phyloP scores from a whole-genome alignment of 2,113 vertebrate species.

The Panthera uncia region DNA sequence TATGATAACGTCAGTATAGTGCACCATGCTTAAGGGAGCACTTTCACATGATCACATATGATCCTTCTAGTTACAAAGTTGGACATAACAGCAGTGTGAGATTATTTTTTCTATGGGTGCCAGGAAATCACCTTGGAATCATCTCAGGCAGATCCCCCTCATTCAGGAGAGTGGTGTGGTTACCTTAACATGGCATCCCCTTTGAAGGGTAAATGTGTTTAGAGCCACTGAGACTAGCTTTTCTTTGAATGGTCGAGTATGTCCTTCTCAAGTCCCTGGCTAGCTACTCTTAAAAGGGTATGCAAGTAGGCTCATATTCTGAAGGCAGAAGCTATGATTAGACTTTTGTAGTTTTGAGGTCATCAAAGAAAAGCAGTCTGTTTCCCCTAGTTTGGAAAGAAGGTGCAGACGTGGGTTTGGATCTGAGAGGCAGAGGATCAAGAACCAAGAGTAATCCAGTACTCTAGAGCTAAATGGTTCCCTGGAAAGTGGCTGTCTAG shows the following conservation, averaged over 20 bases:
- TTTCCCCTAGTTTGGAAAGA: background rate
- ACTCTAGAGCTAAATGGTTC: no score
- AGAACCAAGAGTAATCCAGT: background rate
- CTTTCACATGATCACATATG: background rate
- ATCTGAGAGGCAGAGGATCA: background rate
- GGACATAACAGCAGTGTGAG: background rate
- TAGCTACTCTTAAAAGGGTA: background rate
- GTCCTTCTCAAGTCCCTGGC: background rate
- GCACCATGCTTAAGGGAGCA: background rate
- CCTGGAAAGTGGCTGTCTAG: background rate
- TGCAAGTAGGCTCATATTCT: background rate
- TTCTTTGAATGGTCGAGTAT: background rate
- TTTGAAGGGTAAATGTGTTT: background rate
- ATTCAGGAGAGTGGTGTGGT: background rate
- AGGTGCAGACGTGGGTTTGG: background rate
- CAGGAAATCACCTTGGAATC: background rate
- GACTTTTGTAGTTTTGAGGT: background rate
- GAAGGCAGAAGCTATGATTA: background rate
- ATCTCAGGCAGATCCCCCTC: background rate
- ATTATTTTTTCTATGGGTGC: background rate
- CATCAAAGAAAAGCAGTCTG: background rate
- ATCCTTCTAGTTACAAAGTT: background rate
- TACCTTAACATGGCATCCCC: background rate
- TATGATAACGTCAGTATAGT: background rate
- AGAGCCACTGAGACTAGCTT: background rate